Base-by-base conservation (phyloP, 2,113 vertebrate species). In the Carassius carassius region DNA sequence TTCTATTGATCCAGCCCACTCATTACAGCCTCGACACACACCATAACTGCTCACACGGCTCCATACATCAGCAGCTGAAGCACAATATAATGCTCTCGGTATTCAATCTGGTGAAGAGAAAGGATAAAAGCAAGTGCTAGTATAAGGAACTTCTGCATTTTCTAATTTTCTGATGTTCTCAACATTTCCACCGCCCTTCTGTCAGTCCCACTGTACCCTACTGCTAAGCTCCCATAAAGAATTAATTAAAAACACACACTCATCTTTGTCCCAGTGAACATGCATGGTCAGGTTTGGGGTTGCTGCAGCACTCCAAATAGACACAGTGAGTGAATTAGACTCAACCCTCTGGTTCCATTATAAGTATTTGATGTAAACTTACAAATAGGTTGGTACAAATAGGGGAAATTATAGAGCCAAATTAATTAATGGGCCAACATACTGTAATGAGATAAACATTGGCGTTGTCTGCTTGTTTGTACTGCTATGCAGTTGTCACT, bases 1-100 rank as follows among this genome's bases (percentile, higher is more conserved):
- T 5, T 35, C 29, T 86, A 88, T 89, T 60, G 83, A 87, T 86
- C 74, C 44, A 16, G 60, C 56, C 32, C 65, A 70, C 29, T 78
- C 62, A 89, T 85, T 88, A 86, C 47, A 35, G 41, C 19, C n/a
- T 62, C 58, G 23, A 78, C 67, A 79, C 47, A 17, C 32, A n/a
- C 73, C 60, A 70, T 83, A 88, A 83, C 32, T 16, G 35, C 69
- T 76, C 41, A 16, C 19, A 16, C 16, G 19, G 54, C 25, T 49
- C 60, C 69, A 72, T 83, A 77, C 65, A 87, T 86, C 82, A 84
- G 70, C 62, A 44, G 10, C 54, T 73, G 75, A 63, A 56, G 83
- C 80, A 12, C 21, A 2, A 19, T 78, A 56, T 80, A 81, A 84
- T 84, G 67, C 19, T 79, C 77, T 79, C 14, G 1, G 69, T 81